Evolutionary conservation across 2,113 vertebrate genomes (phyloP), one percentile per base, ranked within the genome.

Genomic region (Salvelinus namaycush): DNA sequence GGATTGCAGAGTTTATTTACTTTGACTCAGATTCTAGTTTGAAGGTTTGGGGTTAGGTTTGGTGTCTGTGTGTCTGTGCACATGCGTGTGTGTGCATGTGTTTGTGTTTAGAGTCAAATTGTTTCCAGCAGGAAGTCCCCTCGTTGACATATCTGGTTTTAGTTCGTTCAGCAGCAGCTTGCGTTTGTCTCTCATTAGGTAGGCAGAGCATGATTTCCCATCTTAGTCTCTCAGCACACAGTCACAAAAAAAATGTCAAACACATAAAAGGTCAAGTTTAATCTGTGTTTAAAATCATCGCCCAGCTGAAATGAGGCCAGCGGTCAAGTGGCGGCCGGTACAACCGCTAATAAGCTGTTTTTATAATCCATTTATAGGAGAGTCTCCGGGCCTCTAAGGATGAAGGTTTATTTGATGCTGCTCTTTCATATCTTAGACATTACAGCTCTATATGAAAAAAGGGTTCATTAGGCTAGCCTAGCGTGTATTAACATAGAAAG

Each of bases 261-360:
- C 39, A 44, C 39, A 11, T 9, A 44, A 44, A 75, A 75, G 49
- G 65, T 49, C 74, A 75, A 20, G 48, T 27, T 18, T 73, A 57
- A 67, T 64, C 20, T 64, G 54, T 57, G 54, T 57, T 16, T 16
- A 14, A 57, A 57, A 18, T 57, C 16, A 5, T 8, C 4, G 5
- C 54, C 54, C 39, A 44, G 5, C 54, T 20, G 18, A 20, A 57
- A 57, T 20, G 54, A 57, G 4, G 54, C 54, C 54, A 1, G 54
- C 3, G 54, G 54, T 57, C 16, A 57, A 16, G 18, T 14, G 18
- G 16, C 16, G 54, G 54, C 9, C 39, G 0, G 39, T 44, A 39
- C 39, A 8, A 39, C 1, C 14, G 1, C 13, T 13, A 18, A 57
- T 57, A 57, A 57, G 16, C 54, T 44, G 16, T 57, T 57, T 18